Evolutionary conservation across 2,113 vertebrate genomes (phyloP).

Genomic region (Mesocricetus auratus): DNA sequence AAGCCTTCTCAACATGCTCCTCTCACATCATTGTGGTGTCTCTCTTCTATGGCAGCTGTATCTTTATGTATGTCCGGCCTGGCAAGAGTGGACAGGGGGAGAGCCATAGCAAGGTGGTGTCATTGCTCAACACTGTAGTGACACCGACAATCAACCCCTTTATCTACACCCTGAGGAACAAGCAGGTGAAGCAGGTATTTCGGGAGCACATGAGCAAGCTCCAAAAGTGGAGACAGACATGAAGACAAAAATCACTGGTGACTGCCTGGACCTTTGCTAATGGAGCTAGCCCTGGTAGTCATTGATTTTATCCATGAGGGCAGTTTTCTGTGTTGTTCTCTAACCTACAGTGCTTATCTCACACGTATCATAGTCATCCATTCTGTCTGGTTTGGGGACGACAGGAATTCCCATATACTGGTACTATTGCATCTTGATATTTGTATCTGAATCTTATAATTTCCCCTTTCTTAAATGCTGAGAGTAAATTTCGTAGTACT

Average conservation of each 20-base stretch:
- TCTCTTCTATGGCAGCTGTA: conserved; percentile 81
- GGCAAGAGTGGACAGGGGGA: conserved; percentile 57
- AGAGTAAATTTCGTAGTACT: background rate
- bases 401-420: background rate
- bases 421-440: background rate
- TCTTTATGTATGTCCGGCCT: conserved; percentile 82
- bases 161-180: conserved; percentile 85
- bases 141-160: conserved; percentile 84
- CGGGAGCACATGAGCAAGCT: conserved; percentile 56
- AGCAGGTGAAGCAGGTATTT: conserved; percentile 82
- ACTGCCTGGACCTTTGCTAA: background rate
- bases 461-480: conserved; percentile 8
- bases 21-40: conserved; percentile 80
- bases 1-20: conserved; percentile 82
- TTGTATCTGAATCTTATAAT: conserved; percentile 26
- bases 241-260: background rate
- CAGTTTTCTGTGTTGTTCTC: background rate
- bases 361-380: background rate
- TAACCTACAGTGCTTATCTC: background rate
- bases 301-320: background rate
- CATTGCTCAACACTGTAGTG: conserved; percentile 80
- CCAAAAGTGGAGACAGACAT: background rate
- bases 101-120: conserved; percentile 76
- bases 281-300: background rate
- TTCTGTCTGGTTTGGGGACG: background rate